Evolutionary conservation across 2,113 vertebrate species (phyloP).

Genomic region (Dinomys branickii): DNA sequence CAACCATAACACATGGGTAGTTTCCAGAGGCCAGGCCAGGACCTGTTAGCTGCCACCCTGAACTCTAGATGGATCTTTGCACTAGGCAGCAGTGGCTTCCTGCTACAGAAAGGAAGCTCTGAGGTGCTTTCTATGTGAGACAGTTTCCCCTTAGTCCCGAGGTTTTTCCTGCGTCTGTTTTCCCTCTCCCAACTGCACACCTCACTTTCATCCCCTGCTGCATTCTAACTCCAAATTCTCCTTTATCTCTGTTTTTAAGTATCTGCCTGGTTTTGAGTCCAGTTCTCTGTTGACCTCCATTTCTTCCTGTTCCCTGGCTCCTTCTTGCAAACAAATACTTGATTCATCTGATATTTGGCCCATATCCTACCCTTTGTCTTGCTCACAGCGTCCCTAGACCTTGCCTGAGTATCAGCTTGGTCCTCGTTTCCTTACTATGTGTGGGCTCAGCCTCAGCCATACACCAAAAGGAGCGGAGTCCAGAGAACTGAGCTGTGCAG

Average conservation of each 20-base stretch:
- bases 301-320: background rate
- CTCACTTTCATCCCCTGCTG: background rate
- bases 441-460: background rate
- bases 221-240: background rate
- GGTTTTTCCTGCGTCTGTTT: background rate
- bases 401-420: background rate
- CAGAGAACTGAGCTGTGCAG: background rate
- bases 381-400: background rate
- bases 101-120: background rate
- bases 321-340: background rate
- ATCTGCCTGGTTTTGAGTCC: background rate
- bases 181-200: background rate
- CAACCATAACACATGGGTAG: background rate
- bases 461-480: background rate
- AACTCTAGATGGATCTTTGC: background rate
- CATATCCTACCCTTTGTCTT: background rate
- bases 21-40: background rate
- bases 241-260: background rate
- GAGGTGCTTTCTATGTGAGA: background rate
- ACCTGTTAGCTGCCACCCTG: background rate
- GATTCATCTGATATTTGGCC: background rate
- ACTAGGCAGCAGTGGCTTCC: background rate
- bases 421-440: background rate
- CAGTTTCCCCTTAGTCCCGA: background rate
- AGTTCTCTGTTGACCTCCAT: background rate